Evolutionary conservation across 2,113 vertebrate genomes (phyloP).

Genomic region (Apteryx mantelli): DNA sequence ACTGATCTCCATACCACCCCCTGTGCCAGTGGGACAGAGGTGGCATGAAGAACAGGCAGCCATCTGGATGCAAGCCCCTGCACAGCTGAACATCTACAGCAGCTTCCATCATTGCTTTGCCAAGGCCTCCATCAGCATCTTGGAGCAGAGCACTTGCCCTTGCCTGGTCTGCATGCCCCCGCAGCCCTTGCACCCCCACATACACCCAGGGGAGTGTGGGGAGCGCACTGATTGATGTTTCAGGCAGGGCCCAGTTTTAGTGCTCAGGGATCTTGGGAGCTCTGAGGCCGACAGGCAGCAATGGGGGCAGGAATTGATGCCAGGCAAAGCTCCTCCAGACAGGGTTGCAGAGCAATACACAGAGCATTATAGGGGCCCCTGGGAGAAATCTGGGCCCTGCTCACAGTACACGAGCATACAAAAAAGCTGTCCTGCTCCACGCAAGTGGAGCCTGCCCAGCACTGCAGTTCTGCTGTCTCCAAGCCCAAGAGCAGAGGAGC

Average conservation of each 20-base stretch:
- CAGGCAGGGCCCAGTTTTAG: too few relatives aligned
- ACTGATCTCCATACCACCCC: neutral
- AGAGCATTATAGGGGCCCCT: neutral
- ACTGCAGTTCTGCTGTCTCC: neutral
- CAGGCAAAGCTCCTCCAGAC: too few relatives aligned
- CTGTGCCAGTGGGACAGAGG: neutral
- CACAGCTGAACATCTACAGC: neutral
- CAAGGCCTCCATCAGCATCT: neutral
- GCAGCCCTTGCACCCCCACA: too few relatives aligned
- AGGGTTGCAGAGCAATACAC: too few relatives aligned
- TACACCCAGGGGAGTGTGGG: too few relatives aligned
- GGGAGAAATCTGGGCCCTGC: neutral
- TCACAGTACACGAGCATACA: neutral
- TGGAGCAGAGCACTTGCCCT: neutral
- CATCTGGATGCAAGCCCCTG: neutral
- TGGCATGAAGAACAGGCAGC: neutral
- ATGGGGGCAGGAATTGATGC: too few relatives aligned
- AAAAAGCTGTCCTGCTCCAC: neutral
- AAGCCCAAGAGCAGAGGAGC: neutral
- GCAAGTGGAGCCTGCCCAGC: neutral
- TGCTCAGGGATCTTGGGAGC: too few relatives aligned
- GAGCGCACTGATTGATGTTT: neutral
- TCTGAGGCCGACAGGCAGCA: too few relatives aligned
- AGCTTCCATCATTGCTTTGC: neutral
- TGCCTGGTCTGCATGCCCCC: too few relatives aligned